A percentile compares a stretch with the other conserved stretches of the same genome.
phyloP scores from a whole-genome alignment of 2,888 invertebrate species.

The Acleris laterana region DNA sequence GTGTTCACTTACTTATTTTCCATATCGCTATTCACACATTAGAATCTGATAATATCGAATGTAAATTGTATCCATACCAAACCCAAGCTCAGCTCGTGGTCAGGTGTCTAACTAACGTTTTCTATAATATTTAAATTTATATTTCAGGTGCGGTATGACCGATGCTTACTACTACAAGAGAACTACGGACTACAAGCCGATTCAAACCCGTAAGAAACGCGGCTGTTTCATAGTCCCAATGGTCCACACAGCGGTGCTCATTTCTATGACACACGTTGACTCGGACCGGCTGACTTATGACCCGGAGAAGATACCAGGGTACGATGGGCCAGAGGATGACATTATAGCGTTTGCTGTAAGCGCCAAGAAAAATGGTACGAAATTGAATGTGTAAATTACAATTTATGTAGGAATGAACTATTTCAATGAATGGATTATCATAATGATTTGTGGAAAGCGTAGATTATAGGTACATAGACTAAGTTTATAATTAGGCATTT shows the following conservation, averaged over 20 bases:
- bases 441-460: too few species aligned
- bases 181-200: slow-evolving; percentile 93
- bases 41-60: too few species aligned
- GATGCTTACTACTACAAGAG: slow-evolving; percentile 92
- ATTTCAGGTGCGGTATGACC: slow-evolving; percentile 90
- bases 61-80: too few species aligned
- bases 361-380: slow-evolving; percentile 87
- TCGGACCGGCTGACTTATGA: slow-evolving; percentile 90
- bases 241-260: slow-evolving; percentile 94
- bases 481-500: too few species aligned
- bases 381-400: background rate
- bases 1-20: too few species aligned
- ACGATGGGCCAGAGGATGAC: slow-evolving; percentile 93
- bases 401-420: too few species aligned
- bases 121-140: too few species aligned
- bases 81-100: too few species aligned
- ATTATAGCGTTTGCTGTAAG: slow-evolving; percentile 96
- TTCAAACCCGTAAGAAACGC: slow-evolving; percentile 86
- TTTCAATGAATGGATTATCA: too few species aligned
- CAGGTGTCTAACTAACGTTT: too few species aligned
- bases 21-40: too few species aligned
- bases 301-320: slow-evolving; percentile 84
- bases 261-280: slow-evolving; percentile 86
- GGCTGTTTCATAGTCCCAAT: slow-evolving; percentile 95
- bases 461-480: too few species aligned